Evolutionary conservation across 2,888 invertebrate species (phyloP), one percentile per base, ranked within the genome.

Genomic region (Morpho deidamia): DNA sequence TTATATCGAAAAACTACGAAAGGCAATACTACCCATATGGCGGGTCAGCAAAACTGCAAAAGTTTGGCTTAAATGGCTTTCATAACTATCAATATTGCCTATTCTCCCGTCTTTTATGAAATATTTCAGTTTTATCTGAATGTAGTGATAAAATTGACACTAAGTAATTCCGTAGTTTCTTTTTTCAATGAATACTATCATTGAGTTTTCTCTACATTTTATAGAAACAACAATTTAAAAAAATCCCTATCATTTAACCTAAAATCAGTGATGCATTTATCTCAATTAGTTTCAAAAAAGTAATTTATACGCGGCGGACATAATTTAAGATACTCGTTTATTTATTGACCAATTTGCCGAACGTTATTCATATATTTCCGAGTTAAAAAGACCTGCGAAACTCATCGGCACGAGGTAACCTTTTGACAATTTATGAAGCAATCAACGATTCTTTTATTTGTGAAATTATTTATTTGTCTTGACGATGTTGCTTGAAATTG

Each of bases 401-500:
- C 72, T 72, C 72, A 75, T 78, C 74, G 72, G 70, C 71, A 71
- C 68, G 69, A 68, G 67, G 70, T 69, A 76, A 74, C 74, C 67
- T 78, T 78, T 77, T 80, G 78, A 78, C 83, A 84, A 86, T 84
- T 85, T 86, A 84, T 83, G 83, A 83, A 79, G 81, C 83, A 84
- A 85, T 84, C 84, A 81, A 73, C 76, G 78, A 76, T 79, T 76
- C 76, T 80, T 78, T 79, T 83, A 81, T 84, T 81, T 74, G 70
- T 70, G 73, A 72, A 71, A 79, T 82, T 82, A 82, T 83, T 83
- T 81, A 78, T 81, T 80, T 78, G 76, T 80, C 74, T 78, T 67
- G 64, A 67, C 70, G 71, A 78, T 71, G 76, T 77, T 71, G 74
- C 67, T 79, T 78, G 76, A 79, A 80, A 84, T 83, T 82, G 76